Evolutionary conservation across 2,113 vertebrate species (phyloP), one percentile per base, ranked within the genome.

Genomic region (Ctenomys sociabilis): DNA sequence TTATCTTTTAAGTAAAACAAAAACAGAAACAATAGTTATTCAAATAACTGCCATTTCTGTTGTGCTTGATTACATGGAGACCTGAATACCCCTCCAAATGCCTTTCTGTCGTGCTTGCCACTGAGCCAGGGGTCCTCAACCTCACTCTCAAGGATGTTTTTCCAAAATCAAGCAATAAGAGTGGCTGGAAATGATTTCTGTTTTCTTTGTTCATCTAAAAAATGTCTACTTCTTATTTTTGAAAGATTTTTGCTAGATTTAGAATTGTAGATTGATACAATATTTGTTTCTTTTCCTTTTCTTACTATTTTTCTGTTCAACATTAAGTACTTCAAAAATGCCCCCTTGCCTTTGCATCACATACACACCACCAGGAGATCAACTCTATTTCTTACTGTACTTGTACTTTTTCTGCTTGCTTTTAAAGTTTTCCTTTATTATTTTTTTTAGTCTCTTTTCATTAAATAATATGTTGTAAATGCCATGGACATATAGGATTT

Each of bases 181-280:
- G 30, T 73, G 35, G 4, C 68, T 87, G 21, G 28, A 92, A 83
- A 73, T 86, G 5, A 90, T 59, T 40, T 90, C 17, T 57, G 70
- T 37, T n/a, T 86, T 75, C 7, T n/a, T 75, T 75, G 43, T 37
- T 91, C 88, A 32, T 78, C 16, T 43, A 26, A 96, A 89, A 86
- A 83, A 21, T 17, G 40, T 32, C 19, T 37, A 70, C 66, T 91
- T 70, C 85, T 94, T 5, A 59, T 10, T 68, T 94, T 45, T 70
- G 84, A 77, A 75, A 95, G 3, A 37, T 45, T 91, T 93, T 95
- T 93, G 45, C 28, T 83, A 7, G 59, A 87, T 78, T 92, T 94
- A 82, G 52, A 86, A 35, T 77, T 89, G 77, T 32, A 77, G 24
- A 3, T 88, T 54, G 14, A 30, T 85, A 43, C 4, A 7, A 10